Base-by-base conservation (phyloP, 2,888 invertebrate genomes). In the Choreutis nemorana region DNA sequence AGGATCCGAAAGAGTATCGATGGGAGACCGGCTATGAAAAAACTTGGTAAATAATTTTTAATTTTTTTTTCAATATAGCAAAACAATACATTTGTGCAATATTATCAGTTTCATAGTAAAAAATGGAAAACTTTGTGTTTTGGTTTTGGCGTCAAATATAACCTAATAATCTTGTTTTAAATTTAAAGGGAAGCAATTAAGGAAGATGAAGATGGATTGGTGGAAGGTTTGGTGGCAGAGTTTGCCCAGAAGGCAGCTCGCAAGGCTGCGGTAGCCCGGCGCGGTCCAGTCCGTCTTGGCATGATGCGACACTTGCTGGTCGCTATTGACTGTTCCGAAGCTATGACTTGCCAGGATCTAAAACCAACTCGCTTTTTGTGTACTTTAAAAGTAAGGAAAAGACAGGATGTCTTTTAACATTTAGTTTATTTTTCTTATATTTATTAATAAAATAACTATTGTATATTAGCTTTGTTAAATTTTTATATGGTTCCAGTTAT, bases 241-340 rank as follows among this genome's bases (percentile, higher is more conserved):
- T 90, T 94, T 42, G 90, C 97, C 30, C 91, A 93, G 55, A 89
- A 90, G 55, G 94, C 94, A 0, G 94, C 94, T 0, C 82, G 94
- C 16, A 89, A 90, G 55, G 81, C 90, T 0, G 86, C 87, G 36
- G 80, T 84, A 18, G 84, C 88, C 23, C 86, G 88, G 38, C 82
- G 83, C 35, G 84, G 87, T 5, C 90, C 92, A 38, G 88, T 94
- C 23, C 86, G 95, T 32, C 83, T 99, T 16, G 98, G 98, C 20
- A 98, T 98, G 96, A 99, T 99, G 98, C 83, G 99, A 26, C 97
- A 99, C 68, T 65, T 99, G 31, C 93, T 89, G 54, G 68, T 99
- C 2, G 85, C 98, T 12, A 68, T 99, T 2, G 99, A 99, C 64
- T 90, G 93, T 58, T 98, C 98, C 0, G 91, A 92, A 51, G 86